phyloP scores from a whole-genome alignment of 2,797 vertebrate genomes.

The Molossus alvarezi region DNA sequence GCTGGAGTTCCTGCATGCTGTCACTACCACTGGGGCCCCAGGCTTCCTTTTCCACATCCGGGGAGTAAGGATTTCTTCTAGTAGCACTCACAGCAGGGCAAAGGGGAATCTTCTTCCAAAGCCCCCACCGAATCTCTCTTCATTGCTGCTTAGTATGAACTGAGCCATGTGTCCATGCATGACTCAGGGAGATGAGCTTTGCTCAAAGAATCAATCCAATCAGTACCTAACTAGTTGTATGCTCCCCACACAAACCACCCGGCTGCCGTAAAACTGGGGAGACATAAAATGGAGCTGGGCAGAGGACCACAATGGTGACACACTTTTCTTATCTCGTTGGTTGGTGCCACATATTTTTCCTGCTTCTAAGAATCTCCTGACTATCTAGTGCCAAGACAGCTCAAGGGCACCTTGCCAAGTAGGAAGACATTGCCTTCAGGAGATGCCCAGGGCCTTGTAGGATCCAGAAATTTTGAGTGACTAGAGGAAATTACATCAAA shows the following conservation, averaged over 20 bases:
- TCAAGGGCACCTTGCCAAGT: neutral
- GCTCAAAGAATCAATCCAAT: neutral
- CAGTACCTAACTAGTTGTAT: neutral
- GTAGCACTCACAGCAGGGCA: neutral
- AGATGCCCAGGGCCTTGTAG: neutral
- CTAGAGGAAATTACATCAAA: neutral
- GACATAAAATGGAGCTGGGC: neutral
- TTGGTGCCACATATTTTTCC: neutral
- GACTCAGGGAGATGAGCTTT: neutral
- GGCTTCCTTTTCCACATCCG: neutral
- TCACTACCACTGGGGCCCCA: fast-evolving
- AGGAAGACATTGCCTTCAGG: neutral
- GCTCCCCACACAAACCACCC: neutral
- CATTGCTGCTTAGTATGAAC: neutral
- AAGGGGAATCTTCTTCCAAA: neutral
- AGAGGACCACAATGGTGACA: fast-evolving
- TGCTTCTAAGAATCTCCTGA: neutral
- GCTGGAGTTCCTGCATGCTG: fast-evolving
- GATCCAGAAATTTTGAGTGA: constrained; percentile 17
- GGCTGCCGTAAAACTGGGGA: neutral
- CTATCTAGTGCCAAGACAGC: neutral
- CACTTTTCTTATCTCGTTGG: neutral
- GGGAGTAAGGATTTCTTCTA: neutral
- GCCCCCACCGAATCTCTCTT: neutral
- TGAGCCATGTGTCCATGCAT: neutral